These are phyloP conservation scores for Diphyllodes magnificus DNA, from an alignment of 2,113 vertebrate species.

Conservation along the genomic window DNA sequence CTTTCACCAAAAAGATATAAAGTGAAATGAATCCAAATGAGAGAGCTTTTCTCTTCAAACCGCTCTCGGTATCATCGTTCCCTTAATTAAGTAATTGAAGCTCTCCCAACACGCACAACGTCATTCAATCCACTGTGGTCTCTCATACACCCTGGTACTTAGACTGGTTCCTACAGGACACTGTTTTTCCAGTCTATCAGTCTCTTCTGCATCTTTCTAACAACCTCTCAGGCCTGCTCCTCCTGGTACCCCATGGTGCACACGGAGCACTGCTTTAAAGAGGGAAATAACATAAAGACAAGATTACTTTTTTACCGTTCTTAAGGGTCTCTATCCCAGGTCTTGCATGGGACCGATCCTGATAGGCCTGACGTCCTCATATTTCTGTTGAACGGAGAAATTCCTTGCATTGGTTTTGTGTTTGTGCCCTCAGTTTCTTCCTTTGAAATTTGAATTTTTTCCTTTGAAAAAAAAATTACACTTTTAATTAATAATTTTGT, in stretches of 20 bases:
- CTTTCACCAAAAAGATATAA: constrained; percentile 68
- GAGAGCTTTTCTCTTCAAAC: constrained; percentile 58
- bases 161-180: not conserved
- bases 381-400: not conserved
- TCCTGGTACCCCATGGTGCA: not conserved
- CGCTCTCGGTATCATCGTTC: not conserved
- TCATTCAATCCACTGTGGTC: constrained; percentile 39
- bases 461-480: not conserved
- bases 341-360: not conserved
- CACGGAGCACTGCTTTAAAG: not conserved
- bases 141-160: not conserved
- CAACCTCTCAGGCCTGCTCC: not conserved
- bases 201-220: constrained; percentile 2
- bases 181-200: constrained; percentile 12
- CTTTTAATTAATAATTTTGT: not conserved
- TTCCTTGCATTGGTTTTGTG: not conserved
- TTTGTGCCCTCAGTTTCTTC: not conserved
- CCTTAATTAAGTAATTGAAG: constrained; percentile 69
- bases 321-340: not conserved
- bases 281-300: not conserved
- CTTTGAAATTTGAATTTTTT: not conserved
- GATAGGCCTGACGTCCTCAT: not conserved
- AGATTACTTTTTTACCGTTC: not conserved
- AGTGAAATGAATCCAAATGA: constrained; percentile 63
- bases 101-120: constrained; percentile 41